phyloP scores from a whole-genome alignment of 2,113 vertebrate species.

The Dasypus novemcinctus region DNA sequence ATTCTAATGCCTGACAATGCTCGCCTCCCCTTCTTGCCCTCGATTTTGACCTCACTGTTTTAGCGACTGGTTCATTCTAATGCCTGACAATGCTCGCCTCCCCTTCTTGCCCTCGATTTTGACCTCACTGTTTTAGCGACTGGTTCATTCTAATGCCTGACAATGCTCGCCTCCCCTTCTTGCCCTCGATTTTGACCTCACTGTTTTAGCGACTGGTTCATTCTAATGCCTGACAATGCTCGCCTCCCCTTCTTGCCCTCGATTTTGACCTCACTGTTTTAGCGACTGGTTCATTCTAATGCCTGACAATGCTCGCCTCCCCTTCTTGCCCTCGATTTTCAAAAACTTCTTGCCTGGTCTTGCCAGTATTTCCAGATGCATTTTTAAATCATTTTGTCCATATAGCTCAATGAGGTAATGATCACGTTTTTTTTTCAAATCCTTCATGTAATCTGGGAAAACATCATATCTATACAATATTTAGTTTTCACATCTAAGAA shows the following conservation, averaged over 20 bases:
- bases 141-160: neutral
- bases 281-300: neutral
- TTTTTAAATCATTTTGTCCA: neutral
- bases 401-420: neutral
- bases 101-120: neutral
- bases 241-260: neutral
- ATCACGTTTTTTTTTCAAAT: neutral
- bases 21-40: neutral
- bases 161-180: neutral
- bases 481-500: neutral
- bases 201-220: neutral
- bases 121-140: neutral
- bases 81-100: neutral
- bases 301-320: neutral
- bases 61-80: neutral
- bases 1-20: neutral
- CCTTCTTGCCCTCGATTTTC: neutral
- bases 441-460: neutral
- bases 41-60: neutral
- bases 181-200: neutral
- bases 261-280: neutral
- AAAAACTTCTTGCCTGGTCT: neutral
- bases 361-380: neutral
- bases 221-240: neutral
- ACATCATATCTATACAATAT: neutral